A percentile compares a stretch with the other conserved stretches of the same genome.
phyloP scores from a whole-genome alignment of 2,888 invertebrate genomes.

The Alviniconcha strummeri region DNA sequence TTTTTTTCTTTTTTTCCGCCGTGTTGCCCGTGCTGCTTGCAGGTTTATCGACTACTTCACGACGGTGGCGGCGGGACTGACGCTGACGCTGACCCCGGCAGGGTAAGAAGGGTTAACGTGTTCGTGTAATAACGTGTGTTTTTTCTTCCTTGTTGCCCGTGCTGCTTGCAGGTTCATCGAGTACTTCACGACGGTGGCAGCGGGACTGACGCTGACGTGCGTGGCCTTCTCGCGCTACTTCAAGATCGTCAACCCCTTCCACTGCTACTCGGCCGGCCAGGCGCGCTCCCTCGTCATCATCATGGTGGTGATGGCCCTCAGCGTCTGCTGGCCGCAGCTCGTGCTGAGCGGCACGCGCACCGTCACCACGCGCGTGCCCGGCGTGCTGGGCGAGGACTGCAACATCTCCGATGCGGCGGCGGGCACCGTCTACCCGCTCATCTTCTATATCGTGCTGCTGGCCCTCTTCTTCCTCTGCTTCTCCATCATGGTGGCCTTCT shows the following conservation, averaged over 20 bases:
- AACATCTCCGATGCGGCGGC: constrained; percentile 48
- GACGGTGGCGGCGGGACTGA: constrained; percentile 55
- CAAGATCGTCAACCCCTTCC: constrained; percentile 59
- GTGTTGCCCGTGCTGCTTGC: no score
- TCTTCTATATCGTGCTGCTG: constrained; percentile 52
- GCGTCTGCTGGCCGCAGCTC: constrained; percentile 55
- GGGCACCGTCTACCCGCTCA: constrained; percentile 47
- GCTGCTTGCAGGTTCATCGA: constrained; percentile 43
- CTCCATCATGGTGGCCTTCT: constrained; percentile 49
- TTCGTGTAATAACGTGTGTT: no score
- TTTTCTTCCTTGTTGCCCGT: no score
- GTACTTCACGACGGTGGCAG: constrained; percentile 53
- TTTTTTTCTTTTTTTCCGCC: no score
- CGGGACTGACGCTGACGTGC: constrained; percentile 57
- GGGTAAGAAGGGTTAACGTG: no score
- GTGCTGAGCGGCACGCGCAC: constrained; percentile 54
- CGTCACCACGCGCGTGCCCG: constrained; percentile 42
- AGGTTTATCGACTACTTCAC: constrained; percentile 53
- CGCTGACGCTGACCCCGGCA: constrained; percentile 40
- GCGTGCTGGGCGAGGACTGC: constrained; percentile 56
- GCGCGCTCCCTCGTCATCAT: constrained; percentile 52
- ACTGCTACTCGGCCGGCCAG: constrained; percentile 54
- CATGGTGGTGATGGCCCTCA: constrained; percentile 45
- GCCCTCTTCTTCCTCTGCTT: constrained; percentile 51
- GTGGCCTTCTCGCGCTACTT: constrained; percentile 58